Base-by-base conservation (phyloP, 2,797 vertebrate genomes). In the Agapornis canus region DNA sequence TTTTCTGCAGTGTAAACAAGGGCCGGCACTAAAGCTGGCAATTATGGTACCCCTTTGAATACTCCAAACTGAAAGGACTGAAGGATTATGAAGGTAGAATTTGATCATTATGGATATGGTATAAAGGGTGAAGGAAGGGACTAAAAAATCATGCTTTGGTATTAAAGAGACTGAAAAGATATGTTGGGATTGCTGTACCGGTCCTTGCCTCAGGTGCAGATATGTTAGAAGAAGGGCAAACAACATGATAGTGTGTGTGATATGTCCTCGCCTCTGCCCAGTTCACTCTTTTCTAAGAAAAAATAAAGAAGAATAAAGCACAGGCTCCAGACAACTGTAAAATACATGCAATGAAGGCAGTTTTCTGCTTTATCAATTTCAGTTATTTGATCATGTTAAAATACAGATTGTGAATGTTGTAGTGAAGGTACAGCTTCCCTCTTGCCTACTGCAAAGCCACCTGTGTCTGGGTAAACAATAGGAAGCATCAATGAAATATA, bases 171-270 rank as follows among this genome's bases (percentile, higher is more conserved):
- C 26, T 57, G 26, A 70, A 84, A 63, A 75, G 8, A 14, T 47
- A 9, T 56, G 73, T 69, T 40, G 42, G n/a, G 35, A 11, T 71
- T 35, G 21, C 27, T 80, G 87, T 66, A 23, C 52, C 5, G 22
- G 40, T 43, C 54, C 14, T 57, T 73, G 39, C 23, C 35, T 49
- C 10, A 12, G 13, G 4, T 69, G 13, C 5, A 3, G 5, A 6
- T 77, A 4, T 70, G 18, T 68, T 48, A 27, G 18, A 60, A 48
- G 26, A 79, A 84, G 22, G 32, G 32, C 52, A 75, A 13, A 39
- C 9, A 39, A 1, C 1, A 3, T 7, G 15, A 13, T 23, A 21
- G 6, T 48, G 14, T 43, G 25, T 70, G 1, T 45, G 23, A 1
- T 57, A 2, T 37, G 26, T 68, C 42, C 45, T 72, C 1, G 0